A percentile compares a stretch with the other conserved stretches of the same genome.
Evolutionary conservation across 2,797 vertebrate genomes (phyloP).

Genomic region (Varecia variegata): DNA sequence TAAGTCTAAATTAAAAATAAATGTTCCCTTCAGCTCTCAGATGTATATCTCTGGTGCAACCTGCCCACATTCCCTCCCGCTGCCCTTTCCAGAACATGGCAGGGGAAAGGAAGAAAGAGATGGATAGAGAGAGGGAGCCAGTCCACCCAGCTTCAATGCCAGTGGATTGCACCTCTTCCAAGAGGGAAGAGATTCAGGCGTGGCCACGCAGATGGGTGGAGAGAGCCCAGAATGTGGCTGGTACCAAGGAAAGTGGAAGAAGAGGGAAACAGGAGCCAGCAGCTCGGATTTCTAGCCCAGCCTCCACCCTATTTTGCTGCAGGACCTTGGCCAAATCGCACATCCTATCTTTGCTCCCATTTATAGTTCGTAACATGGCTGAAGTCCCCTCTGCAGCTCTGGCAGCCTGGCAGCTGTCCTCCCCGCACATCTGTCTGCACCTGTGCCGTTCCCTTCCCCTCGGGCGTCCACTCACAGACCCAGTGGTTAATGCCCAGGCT

Average conservation of each 20-base stretch:
- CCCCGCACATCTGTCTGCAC: not conserved
- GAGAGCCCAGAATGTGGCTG: conserved; percentile 69
- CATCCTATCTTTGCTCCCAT: conserved; percentile 66
- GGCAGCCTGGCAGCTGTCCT: not conserved
- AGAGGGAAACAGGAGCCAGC: conserved; percentile 51
- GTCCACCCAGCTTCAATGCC: conserved; percentile 72
- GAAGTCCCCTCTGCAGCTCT: conserved; percentile 31
- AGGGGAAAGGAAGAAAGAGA: conserved; percentile 73
- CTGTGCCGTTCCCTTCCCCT: no score
- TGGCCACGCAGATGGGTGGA: conserved; percentile 64
- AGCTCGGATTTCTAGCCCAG: conserved; percentile 68
- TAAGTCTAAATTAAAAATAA: conserved; percentile 82
- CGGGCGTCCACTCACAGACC: not conserved
- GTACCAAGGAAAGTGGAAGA: conserved; percentile 60
- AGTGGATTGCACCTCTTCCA: conserved; percentile 71
- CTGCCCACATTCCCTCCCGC: conserved; percentile 79
- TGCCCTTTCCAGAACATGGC: conserved; percentile 79
- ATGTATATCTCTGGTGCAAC: conserved; percentile 80
- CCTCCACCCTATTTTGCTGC: conserved; percentile 61
- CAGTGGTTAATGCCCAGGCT: not conserved
- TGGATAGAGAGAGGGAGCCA: conserved; percentile 68
- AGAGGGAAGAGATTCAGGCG: conserved; percentile 70
- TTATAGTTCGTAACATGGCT: conserved; percentile 65
- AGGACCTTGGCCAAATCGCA: conserved; percentile 74
- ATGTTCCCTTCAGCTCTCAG: conserved; percentile 81